Conservation (phyloP, 1,140 invertebrate genomes). For the Cotesia vestalis region DNA sequence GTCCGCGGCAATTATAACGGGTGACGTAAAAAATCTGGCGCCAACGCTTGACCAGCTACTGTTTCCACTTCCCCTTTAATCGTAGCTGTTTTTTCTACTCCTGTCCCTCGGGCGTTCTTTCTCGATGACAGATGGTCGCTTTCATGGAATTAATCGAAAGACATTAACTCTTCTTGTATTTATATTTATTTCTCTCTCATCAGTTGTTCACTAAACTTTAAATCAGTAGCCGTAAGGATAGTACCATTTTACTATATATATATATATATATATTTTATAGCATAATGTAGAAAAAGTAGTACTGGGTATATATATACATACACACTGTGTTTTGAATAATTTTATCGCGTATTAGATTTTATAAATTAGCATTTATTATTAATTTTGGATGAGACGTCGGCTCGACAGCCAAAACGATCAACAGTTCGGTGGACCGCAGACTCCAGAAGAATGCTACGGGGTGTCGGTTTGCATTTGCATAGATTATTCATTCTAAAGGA, state of each 20-base stretch:
- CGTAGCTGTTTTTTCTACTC: slow-evolving; percentile 4
- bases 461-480: slow-evolving; percentile 40
- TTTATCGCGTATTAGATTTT: slow-evolving; percentile 15
- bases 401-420: slow-evolving; percentile 1
- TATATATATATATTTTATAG: no score
- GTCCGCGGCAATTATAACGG: slow-evolving; percentile 52
- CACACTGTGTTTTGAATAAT: slow-evolving; percentile 6
- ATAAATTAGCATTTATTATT: slow-evolving; percentile 19
- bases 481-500: slow-evolving; percentile 40
- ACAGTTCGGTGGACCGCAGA: slow-evolving; percentile 19
- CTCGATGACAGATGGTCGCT: slow-evolving; percentile 16
- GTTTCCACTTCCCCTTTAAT: slow-evolving; percentile 17
- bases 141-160: slow-evolving; percentile 22
- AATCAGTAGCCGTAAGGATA: neutral
- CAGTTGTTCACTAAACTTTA: neutral
- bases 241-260: no score
- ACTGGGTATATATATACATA: no score
- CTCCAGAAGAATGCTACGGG: slow-evolving; percentile 26
- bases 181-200: slow-evolving; percentile 8
- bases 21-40: slow-evolving; percentile 44
- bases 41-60: slow-evolving; percentile 43
- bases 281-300: no score
- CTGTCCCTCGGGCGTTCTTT: neutral
- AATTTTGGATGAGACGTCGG: slow-evolving; percentile 4
- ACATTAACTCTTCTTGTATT: slow-evolving; percentile 1